Percentiles rank a stretch among this genome's conserved stretches.
Evolutionary conservation across 2,888 invertebrate genomes (phyloP).

Genomic region (Drosophila setosimentum): DNA sequence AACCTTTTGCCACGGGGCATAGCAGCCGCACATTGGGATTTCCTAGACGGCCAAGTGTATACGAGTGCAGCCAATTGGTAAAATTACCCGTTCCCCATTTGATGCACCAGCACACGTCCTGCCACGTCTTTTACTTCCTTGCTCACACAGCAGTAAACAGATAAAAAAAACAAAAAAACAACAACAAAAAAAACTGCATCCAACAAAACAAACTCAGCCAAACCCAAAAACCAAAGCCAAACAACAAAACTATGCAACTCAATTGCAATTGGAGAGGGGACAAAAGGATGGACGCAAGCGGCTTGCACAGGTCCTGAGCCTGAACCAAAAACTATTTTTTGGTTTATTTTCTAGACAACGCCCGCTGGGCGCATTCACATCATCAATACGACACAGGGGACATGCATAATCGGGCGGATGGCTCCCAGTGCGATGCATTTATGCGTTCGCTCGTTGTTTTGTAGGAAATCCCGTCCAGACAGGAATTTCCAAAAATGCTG

Average conservation of each 20-base stretch:
- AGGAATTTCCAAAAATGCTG: conserved; percentile 68
- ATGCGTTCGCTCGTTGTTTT: conserved; percentile 46
- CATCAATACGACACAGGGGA: conserved; percentile 75
- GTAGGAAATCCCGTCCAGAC: conserved; percentile 78
- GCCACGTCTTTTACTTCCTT: conserved; percentile 5
- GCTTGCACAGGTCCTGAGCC: conserved; percentile 16
- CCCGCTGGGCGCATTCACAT: conserved; percentile 45
- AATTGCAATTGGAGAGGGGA: conserved; percentile 31
- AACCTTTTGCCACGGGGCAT: conserved; percentile 9
- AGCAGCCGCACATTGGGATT: conserved; percentile 38
- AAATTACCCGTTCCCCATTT: conserved; percentile 48
- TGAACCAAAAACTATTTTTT: conserved; percentile 52
- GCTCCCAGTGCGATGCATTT: conserved; percentile 69
- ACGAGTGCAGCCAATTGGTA: conserved; percentile 71
- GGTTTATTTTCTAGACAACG: conserved; percentile 54
- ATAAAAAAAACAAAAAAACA: background rate
- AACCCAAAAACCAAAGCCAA: conserved; percentile 46
- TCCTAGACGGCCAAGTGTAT: conserved; percentile 39
- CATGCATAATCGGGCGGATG: conserved; percentile 76
- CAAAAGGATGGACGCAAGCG: conserved; percentile 4
- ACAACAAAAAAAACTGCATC: conserved; percentile 23
- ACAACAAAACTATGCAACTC: conserved; percentile 65
- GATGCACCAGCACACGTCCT: background rate
- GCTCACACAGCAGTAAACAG: background rate
- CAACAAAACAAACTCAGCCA: conserved; percentile 55